Percentiles rank a stretch among this genome's conserved stretches.
phyloP scores from a whole-genome alignment of 2,797 vertebrate species.

The Propithecus perrieri region DNA sequence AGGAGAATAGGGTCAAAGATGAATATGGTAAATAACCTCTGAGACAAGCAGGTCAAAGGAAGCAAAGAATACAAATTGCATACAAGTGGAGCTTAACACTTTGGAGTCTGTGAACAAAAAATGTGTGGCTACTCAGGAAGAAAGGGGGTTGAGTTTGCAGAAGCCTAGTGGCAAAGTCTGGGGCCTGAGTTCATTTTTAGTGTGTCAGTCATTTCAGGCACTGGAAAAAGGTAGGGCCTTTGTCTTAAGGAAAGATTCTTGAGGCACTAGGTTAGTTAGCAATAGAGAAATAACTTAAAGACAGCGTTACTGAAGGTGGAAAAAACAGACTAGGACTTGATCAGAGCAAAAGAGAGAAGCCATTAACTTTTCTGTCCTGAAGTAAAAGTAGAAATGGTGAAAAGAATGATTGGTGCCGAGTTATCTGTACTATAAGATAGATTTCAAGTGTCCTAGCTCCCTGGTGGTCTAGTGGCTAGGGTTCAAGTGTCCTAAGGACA shows the following conservation, averaged over 20 bases:
- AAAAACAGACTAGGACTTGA: neutral
- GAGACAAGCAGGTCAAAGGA: neutral
- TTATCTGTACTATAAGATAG: neutral
- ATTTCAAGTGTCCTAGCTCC: neutral
- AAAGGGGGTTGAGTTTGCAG: rapidly evolving
- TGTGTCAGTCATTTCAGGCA: neutral
- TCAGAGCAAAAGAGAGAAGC: neutral
- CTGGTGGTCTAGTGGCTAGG: too few relatives aligned
- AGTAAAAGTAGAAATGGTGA: neutral
- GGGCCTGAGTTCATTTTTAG: neutral
- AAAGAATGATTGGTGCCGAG: neutral
- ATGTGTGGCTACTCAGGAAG: neutral
- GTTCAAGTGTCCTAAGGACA: neutral
- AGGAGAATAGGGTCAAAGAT: too few relatives aligned
- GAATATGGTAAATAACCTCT: neutral
- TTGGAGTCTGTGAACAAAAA: neutral
- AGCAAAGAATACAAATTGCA: neutral
- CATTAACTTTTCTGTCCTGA: neutral
- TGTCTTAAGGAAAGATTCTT: neutral
- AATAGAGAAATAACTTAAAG: neutral
- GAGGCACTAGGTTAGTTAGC: neutral
- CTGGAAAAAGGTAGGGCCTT: neutral
- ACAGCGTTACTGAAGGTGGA: neutral
- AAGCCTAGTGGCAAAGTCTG: neutral
- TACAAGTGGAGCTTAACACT: neutral